These are phyloP conservation scores for Leucania comma DNA, from an alignment of 2,888 invertebrate genomes.

Conservation along the genomic window DNA sequence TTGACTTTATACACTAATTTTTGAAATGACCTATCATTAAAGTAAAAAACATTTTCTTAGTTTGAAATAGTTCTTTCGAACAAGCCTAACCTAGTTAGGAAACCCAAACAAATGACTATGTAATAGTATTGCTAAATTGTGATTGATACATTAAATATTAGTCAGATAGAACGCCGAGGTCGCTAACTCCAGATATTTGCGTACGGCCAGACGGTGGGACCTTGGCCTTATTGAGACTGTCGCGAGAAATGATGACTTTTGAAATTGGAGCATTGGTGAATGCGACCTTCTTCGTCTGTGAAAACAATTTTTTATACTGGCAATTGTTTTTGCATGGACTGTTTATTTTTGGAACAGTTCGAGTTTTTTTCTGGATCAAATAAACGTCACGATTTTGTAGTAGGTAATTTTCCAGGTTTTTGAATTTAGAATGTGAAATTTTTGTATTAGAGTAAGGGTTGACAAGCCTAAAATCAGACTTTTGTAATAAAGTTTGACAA, in stretches of 20 bases:
- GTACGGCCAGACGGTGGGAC: conserved; percentile 51
- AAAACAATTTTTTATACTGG: not conserved
- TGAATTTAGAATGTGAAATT: not conserved
- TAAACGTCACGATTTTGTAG: not conserved
- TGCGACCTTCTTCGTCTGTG: conserved; percentile 37
- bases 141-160: conserved; percentile 49
- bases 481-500: not conserved
- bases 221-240: conserved; percentile 63
- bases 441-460: too few relatives aligned
- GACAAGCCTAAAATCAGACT: too few relatives aligned
- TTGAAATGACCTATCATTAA: not conserved
- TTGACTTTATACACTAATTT: not conserved
- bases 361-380: not conserved
- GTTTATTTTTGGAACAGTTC: not conserved
- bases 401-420: not conserved
- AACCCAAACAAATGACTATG: conserved; percentile 7
- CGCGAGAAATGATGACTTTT: conserved; percentile 55
- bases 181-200: conserved; percentile 59
- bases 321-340: conserved; percentile 6
- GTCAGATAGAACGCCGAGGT: conserved; percentile 57
- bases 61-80: not conserved
- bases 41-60: too few relatives aligned
- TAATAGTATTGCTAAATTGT: conserved; percentile 46
- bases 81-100: conserved; percentile 6
- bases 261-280: conserved; percentile 49